Percentiles rank a stretch among this genome's conserved stretches.
Conservation (phyloP, 1,140 invertebrate genomes). For the Chironomus tepperi region DNA sequence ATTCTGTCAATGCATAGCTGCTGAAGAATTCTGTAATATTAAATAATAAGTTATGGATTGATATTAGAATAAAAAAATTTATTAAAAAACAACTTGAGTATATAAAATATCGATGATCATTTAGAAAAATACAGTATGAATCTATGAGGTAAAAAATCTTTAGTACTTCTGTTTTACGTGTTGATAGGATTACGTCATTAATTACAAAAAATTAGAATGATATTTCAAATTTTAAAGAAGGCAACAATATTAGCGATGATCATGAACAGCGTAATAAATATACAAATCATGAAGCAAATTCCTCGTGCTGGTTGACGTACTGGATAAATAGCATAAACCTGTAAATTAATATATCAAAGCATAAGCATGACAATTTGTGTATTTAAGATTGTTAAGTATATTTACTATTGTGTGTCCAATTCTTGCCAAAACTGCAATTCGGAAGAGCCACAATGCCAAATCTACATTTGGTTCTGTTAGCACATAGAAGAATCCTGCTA, state of each 20-base stretch:
- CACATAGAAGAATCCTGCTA: slow-evolving; percentile 50
- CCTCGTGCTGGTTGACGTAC: slow-evolving; percentile 51
- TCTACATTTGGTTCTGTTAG: slow-evolving; percentile 45
- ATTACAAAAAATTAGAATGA: neutral
- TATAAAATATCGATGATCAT: too few relatives aligned
- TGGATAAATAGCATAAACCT: slow-evolving; percentile 45
- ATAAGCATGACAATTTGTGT: neutral
- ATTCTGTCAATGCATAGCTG: too few relatives aligned
- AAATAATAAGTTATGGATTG: too few relatives aligned
- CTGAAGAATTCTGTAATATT: too few relatives aligned
- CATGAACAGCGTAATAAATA: slow-evolving; percentile 46
- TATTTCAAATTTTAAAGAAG: slow-evolving; percentile 30
- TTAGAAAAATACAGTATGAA: too few relatives aligned
- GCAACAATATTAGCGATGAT: slow-evolving; percentile 38
- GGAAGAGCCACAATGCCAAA: slow-evolving; percentile 50
- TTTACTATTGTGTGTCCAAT: slow-evolving; percentile 49
- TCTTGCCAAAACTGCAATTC: slow-evolving; percentile 47
- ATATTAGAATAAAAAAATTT: too few relatives aligned
- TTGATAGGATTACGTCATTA: neutral
- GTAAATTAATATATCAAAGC: neutral
- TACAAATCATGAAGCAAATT: slow-evolving; percentile 45
- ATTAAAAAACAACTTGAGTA: too few relatives aligned
- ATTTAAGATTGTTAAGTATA: neutral
- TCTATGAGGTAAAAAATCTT: too few relatives aligned
- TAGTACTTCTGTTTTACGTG: neutral